phyloP scores from a whole-genome alignment of 2,797 vertebrate species.

The Sphaeramia orbicularis region DNA sequence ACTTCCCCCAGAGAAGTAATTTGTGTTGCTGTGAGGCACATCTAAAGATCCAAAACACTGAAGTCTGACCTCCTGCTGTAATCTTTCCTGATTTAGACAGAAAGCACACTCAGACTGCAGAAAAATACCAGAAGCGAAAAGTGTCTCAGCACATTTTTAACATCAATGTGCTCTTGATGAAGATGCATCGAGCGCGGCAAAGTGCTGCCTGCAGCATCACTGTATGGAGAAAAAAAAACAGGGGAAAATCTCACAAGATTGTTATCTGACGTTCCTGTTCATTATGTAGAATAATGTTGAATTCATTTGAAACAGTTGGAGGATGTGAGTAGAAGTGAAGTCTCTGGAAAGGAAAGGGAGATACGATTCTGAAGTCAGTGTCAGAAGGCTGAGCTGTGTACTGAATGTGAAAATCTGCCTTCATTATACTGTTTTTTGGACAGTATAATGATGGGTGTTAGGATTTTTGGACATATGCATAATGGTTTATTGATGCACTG shows the following conservation, averaged over 20 bases:
- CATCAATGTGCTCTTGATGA: background rate
- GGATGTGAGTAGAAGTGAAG: too few relatives aligned
- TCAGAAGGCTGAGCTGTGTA: too few relatives aligned
- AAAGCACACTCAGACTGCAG: background rate
- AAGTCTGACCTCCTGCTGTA: conserved; percentile 11
- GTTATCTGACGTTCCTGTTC: background rate
- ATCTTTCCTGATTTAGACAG: background rate
- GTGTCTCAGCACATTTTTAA: background rate
- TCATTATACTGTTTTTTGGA: too few relatives aligned
- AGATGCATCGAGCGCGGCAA: background rate
- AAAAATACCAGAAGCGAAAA: background rate
- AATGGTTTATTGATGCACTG: too few relatives aligned
- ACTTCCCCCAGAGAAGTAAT: conserved; percentile 27
- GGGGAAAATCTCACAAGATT: background rate
- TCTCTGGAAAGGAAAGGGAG: too few relatives aligned
- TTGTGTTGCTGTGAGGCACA: conserved; percentile 29
- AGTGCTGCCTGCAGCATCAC: background rate
- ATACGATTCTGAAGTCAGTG: too few relatives aligned
- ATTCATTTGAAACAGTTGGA: too few relatives aligned
- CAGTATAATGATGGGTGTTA: too few relatives aligned
- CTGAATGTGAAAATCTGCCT: too few relatives aligned
- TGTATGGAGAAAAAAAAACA: background rate
- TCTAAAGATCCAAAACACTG: conserved; percentile 10
- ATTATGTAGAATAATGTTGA: too few relatives aligned
- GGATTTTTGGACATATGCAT: too few relatives aligned